These are phyloP conservation scores for Dicranocentrus wangi DNA, from an alignment of 2,888 invertebrate genomes.

Conservation along the genomic window DNA sequence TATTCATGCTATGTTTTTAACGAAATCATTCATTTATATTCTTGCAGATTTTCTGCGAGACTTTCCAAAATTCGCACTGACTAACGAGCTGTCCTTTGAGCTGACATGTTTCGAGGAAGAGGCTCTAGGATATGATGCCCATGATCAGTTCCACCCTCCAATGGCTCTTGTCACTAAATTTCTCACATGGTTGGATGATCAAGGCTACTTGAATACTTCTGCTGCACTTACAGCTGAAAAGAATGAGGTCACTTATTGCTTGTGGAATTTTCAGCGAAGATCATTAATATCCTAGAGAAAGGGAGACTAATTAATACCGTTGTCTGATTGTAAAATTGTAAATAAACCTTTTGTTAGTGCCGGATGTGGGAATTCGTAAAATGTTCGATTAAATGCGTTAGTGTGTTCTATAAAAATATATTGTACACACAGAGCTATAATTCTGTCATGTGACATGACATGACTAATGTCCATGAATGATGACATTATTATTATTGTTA, in stretches of 20 bases:
- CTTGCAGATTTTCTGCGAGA: not conserved
- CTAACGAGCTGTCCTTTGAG: slow-evolving; percentile 46
- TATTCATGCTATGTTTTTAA: too few species aligned
- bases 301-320: not conserved
- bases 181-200: slow-evolving; percentile 48
- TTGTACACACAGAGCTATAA: not conserved
- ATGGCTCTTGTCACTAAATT: slow-evolving; percentile 54
- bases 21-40: too few species aligned
- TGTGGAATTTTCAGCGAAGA: slow-evolving; percentile 56
- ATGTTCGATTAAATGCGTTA: too few species aligned
- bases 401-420: not conserved
- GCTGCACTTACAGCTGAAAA: slow-evolving; percentile 49
- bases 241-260: slow-evolving; percentile 55
- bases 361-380: not conserved
- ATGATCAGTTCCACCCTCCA: slow-evolving; percentile 55
- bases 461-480: too few species aligned
- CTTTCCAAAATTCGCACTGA: slow-evolving; percentile 47
- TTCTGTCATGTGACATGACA: not conserved
- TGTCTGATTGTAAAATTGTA: too few species aligned
- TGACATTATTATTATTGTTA: too few species aligned
- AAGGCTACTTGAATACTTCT: slow-evolving; percentile 50
- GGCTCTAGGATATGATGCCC: slow-evolving; percentile 30
- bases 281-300: not conserved
- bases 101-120: slow-evolving; percentile 53
- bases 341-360: too few species aligned